A percentile compares a stretch with the other conserved stretches of the same genome.
phyloP scores from a whole-genome alignment of 2,888 invertebrate species.

The Neuroscelio doddi region DNA sequence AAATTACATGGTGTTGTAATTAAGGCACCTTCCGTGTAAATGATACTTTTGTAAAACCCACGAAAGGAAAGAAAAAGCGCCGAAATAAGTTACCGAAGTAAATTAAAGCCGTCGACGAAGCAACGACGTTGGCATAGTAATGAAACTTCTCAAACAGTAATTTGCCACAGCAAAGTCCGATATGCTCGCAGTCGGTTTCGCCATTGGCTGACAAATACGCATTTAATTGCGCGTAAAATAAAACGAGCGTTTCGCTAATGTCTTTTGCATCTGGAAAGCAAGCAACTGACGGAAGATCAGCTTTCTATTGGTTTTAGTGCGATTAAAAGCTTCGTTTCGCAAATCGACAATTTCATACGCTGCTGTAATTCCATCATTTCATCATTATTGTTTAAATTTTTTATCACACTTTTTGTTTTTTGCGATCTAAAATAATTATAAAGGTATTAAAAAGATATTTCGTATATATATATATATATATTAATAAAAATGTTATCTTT shows the following conservation, averaged over 20 bases:
- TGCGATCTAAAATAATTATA: too few relatives aligned
- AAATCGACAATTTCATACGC: too few relatives aligned
- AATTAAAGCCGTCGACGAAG: slow-evolving; percentile 47
- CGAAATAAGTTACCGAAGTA: slow-evolving; percentile 45
- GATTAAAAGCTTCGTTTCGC: slow-evolving; percentile 12
- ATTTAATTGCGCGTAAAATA: slow-evolving; percentile 44
- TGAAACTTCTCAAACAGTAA: slow-evolving; percentile 48
- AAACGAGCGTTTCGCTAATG: slow-evolving; percentile 33
- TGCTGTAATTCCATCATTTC: too few relatives aligned
- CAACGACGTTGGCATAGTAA: slow-evolving; percentile 47
- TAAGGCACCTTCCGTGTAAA: slow-evolving; percentile 40
- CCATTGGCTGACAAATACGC: slow-evolving; percentile 45
- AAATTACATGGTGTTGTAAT: slow-evolving; percentile 33
- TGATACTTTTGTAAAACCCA: slow-evolving; percentile 45
- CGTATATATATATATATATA: too few relatives aligned
- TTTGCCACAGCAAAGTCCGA: slow-evolving; percentile 42
- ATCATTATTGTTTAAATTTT: too few relatives aligned
- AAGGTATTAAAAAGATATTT: too few relatives aligned
- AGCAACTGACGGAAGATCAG: slow-evolving; percentile 18
- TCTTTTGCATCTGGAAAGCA: slow-evolving; percentile 32
- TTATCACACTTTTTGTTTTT: too few relatives aligned
- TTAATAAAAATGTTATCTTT: too few relatives aligned
- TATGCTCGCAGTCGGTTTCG: slow-evolving; percentile 39
- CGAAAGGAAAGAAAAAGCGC: slow-evolving; percentile 37
- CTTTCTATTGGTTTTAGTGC: slow-evolving; percentile 19